Evolutionary conservation across 2,888 invertebrate genomes (phyloP).

Genomic region (Pristionchus mayeri): DNA sequence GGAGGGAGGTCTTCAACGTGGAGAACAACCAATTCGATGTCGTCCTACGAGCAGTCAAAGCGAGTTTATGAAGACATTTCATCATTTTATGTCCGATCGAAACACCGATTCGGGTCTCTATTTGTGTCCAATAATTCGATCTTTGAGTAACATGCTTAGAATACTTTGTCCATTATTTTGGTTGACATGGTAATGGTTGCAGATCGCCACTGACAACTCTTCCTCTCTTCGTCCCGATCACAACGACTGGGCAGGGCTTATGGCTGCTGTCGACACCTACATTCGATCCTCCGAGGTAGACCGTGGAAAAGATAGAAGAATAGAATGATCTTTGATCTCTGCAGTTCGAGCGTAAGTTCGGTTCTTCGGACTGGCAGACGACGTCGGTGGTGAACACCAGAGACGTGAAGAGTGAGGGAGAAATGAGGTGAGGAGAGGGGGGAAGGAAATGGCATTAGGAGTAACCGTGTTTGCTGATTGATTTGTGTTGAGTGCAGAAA

Average conservation of each 20-base stretch:
- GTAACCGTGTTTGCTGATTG: too few relatives aligned
- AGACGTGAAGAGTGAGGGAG: slow-evolving; percentile 1
- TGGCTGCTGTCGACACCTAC: slow-evolving; percentile 55
- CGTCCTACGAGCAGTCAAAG: slow-evolving; percentile 69
- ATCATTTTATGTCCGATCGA: too few relatives aligned
- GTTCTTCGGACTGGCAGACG: neutral
- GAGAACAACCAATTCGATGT: slow-evolving; percentile 70
- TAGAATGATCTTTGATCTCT: neutral
- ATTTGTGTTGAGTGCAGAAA: too few relatives aligned
- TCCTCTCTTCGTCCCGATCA: neutral
- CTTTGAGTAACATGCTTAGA: neutral
- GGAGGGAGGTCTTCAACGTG: slow-evolving; percentile 63
- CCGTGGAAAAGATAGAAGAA: neutral
- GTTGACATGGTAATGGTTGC: too few relatives aligned
- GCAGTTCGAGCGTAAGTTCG: slow-evolving; percentile 48
- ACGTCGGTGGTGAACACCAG: neutral
- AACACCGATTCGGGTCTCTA: neutral
- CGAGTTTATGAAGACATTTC: slow-evolving; percentile 43
- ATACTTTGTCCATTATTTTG: neutral
- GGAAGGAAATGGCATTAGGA: neutral
- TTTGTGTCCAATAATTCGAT: neutral
- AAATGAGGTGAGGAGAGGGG: slow-evolving; percentile 17
- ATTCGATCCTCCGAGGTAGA: slow-evolving; percentile 51
- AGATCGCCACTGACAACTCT: slow-evolving; percentile 10
- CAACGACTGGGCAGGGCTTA: slow-evolving; percentile 56